A percentile compares a stretch with the other conserved stretches of the same genome.
These are phyloP conservation scores for Paracyclopina nana DNA, from an alignment of 1,140 invertebrate species.

Conservation along the genomic window DNA sequence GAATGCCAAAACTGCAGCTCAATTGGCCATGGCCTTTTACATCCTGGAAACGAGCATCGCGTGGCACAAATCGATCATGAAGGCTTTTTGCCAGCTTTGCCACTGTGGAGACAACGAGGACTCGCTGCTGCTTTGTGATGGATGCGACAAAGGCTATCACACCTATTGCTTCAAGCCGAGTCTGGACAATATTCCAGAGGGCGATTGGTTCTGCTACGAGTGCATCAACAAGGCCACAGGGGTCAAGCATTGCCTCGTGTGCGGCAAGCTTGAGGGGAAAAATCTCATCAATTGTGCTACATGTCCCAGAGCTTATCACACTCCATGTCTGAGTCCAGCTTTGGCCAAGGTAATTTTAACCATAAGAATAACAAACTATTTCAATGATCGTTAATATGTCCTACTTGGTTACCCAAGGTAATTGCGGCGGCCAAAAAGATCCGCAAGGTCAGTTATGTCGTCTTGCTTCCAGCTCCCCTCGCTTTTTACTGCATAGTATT, in stretches of 20 bases:
- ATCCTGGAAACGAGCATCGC: constrained; percentile 76
- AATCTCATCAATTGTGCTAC: constrained; percentile 62
- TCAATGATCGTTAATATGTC: no score
- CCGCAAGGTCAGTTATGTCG: no score
- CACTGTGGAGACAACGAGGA: constrained; percentile 87
- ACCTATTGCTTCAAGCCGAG: constrained; percentile 95
- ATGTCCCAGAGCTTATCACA: constrained; percentile 74
- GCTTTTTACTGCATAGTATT: no score
- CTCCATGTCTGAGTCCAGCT: constrained; percentile 72
- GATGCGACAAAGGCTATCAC: constrained; percentile 93
- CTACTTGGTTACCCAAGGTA: no score
- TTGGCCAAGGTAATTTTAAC: constrained; percentile 51
- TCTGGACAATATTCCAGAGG: constrained; percentile 84
- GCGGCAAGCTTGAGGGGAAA: constrained; percentile 33
- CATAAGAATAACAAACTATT: no score
- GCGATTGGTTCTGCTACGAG: constrained; percentile 92
- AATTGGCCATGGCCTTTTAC: constrained; percentile 71
- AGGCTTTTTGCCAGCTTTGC: constrained; percentile 94
- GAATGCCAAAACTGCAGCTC: constrained; percentile 58
- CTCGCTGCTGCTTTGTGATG: constrained; percentile 78
- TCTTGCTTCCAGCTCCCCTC: no score
- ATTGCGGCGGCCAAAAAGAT: no score
- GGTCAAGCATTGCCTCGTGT: constrained; percentile 39
- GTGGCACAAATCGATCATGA: constrained; percentile 98
- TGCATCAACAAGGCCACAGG: constrained; percentile 88